A percentile compares a stretch with the other conserved stretches of the same genome.
These are phyloP conservation scores for Falco concolor DNA, from an alignment of 2,797 vertebrate species.

Conservation along the genomic window DNA sequence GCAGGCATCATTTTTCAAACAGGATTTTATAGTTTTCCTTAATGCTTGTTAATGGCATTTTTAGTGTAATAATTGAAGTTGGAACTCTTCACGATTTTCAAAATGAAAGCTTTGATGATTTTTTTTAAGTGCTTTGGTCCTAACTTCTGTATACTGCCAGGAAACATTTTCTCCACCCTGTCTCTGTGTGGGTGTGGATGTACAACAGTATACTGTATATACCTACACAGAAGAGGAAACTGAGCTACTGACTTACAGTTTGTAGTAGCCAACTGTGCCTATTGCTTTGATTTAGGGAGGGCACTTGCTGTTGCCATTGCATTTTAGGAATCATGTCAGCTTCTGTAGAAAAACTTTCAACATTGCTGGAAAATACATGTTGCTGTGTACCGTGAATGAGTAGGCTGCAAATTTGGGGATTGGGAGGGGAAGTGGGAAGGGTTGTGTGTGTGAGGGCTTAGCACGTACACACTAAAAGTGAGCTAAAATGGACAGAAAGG, in stretches of 20 bases:
- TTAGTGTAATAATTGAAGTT: constrained; percentile 24
- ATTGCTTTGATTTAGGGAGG: constrained; percentile 69
- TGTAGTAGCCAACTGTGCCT: constrained; percentile 78
- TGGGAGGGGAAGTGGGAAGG: constrained; percentile 29
- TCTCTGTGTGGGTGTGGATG: constrained; percentile 50
- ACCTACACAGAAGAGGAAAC: constrained; percentile 68
- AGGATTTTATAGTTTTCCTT: constrained; percentile 64
- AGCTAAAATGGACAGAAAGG: constrained; percentile 34
- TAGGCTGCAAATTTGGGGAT: neutral
- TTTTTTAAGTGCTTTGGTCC: constrained; percentile 67
- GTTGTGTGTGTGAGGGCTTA: neutral
- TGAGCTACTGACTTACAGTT: constrained; percentile 66
- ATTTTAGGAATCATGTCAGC: constrained; percentile 56
- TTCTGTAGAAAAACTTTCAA: constrained; percentile 52
- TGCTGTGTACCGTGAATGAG: constrained; percentile 50
- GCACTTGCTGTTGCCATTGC: constrained; percentile 67
- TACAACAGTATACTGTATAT: neutral
- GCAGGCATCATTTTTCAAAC: constrained; percentile 59
- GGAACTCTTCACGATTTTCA: constrained; percentile 62
- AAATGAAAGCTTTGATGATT: constrained; percentile 64
- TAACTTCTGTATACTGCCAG: constrained; percentile 74
- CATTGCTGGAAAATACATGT: constrained; percentile 1
- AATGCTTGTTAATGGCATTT: constrained; percentile 38
- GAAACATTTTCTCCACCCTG: constrained; percentile 64
- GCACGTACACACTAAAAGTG: constrained; percentile 25